A percentile compares a stretch with the other conserved stretches of the same genome.
These are phyloP conservation scores for Actias luna DNA, from an alignment of 2,888 invertebrate genomes.

Conservation along the genomic window DNA sequence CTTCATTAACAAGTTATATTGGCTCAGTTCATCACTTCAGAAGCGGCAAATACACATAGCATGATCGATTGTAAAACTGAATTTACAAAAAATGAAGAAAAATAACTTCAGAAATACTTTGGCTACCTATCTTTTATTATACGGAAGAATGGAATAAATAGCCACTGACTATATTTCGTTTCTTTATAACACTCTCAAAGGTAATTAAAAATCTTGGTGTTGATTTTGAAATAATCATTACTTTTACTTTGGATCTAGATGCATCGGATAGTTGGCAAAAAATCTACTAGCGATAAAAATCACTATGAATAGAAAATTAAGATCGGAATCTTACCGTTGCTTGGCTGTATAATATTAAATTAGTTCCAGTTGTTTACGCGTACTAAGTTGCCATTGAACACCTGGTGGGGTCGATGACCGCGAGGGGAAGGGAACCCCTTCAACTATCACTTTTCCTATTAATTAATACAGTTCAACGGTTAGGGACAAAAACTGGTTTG, in stretches of 20 bases:
- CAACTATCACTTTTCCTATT: slow-evolving; percentile 20
- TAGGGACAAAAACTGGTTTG: slow-evolving; percentile 10
- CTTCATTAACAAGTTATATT: no score
- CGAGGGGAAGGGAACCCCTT: slow-evolving; percentile 50
- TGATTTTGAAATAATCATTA: not conserved
- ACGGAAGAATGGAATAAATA: not conserved
- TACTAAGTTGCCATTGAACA: slow-evolving; percentile 35
- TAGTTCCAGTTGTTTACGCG: slow-evolving; percentile 31
- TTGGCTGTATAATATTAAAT: slow-evolving; percentile 23
- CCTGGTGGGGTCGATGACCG: slow-evolving; percentile 67
- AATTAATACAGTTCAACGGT: slow-evolving; percentile 17
- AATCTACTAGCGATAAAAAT: slow-evolving; percentile 7
- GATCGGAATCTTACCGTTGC: not conserved
- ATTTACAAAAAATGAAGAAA: not conserved
- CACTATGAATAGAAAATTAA: slow-evolving; percentile 12
- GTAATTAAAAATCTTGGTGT: not conserved
- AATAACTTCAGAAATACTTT: not conserved
- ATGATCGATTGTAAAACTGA: not conserved
- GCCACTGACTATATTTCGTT: not conserved
- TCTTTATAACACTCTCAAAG: not conserved
- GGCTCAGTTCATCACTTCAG: no score
- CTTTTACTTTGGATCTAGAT: not conserved
- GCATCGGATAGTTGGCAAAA: not conserved
- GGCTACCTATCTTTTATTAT: not conserved
- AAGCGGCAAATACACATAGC: no score